Evolutionary conservation across 2,888 invertebrate species (phyloP).

Genomic region (Metacarcinus magister): DNA sequence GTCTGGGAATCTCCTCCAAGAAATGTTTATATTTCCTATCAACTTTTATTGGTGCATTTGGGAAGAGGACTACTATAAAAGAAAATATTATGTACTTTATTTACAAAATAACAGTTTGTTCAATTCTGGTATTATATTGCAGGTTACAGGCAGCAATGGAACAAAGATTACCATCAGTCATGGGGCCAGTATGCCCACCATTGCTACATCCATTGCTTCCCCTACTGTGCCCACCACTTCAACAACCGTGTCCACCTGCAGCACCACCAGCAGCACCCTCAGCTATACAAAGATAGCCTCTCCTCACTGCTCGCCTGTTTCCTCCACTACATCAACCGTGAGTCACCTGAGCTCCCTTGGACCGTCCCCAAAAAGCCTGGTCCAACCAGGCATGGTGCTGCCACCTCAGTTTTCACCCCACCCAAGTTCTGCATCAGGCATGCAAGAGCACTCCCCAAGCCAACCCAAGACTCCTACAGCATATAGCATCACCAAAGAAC

Average conservation of each 20-base stretch:
- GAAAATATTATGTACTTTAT: not conserved
- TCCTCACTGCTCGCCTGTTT: slow-evolving; percentile 54
- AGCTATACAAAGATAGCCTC: slow-evolving; percentile 55
- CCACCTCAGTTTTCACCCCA: slow-evolving; percentile 69
- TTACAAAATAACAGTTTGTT: not conserved
- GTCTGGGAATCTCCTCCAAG: too few species aligned
- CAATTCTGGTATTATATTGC: not conserved
- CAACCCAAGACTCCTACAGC: slow-evolving; percentile 50
- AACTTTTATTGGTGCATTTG: too few species aligned
- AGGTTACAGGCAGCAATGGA: slow-evolving; percentile 17
- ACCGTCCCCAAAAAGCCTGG: slow-evolving; percentile 67
- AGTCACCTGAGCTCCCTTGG: slow-evolving; percentile 65
- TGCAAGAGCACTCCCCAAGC: slow-evolving; percentile 70
- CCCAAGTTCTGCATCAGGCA: slow-evolving; percentile 1
- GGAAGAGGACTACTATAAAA: too few species aligned
- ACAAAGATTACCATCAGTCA: slow-evolving; percentile 63
- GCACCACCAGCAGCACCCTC: slow-evolving; percentile 66
- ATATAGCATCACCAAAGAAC: slow-evolving; percentile 77
- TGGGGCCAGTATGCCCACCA: slow-evolving; percentile 78
- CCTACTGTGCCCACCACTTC: slow-evolving; percentile 75
- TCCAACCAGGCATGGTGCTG: slow-evolving; percentile 61
- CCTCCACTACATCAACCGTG: slow-evolving; percentile 62
- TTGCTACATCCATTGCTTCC: slow-evolving; percentile 70
- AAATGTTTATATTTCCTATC: too few species aligned
- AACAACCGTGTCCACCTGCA: slow-evolving; percentile 70